phyloP scores from a whole-genome alignment of 2,113 vertebrate species.

The Hylia prasina region DNA sequence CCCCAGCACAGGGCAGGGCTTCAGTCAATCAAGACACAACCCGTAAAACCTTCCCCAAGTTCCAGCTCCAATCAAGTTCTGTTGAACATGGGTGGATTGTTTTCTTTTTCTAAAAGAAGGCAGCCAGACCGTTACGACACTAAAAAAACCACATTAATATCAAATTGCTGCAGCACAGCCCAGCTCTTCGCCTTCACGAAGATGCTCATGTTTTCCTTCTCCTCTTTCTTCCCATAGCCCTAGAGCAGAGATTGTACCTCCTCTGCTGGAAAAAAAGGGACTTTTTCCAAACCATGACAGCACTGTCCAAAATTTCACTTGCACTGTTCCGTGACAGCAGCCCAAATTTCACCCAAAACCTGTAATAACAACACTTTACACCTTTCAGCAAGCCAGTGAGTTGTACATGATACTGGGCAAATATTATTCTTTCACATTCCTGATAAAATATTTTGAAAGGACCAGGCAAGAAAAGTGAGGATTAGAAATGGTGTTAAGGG shows the following conservation, averaged over 20 bases:
- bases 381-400: neutral
- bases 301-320: neutral
- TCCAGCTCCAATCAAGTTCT: neutral
- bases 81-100: neutral
- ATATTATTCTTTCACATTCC: neutral
- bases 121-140: neutral
- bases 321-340: neutral
- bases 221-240: neutral
- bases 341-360: neutral
- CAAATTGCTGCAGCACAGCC: neutral
- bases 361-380: neutral
- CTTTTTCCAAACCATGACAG: neutral
- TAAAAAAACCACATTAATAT: neutral
- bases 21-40: neutral
- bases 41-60: neutral
- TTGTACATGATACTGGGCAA: rapidly evolving
- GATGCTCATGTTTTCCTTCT: neutral
- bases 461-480: neutral
- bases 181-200: neutral
- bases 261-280: neutral
- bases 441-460: neutral
- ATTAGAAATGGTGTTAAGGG: neutral
- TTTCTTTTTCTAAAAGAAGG: neutral
- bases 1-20: neutral
- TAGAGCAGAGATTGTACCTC: neutral